Evolutionary conservation across 2,888 invertebrate genomes (phyloP), one percentile per base, ranked within the genome.

Genomic region (Rotaria magnacalcarata): DNA sequence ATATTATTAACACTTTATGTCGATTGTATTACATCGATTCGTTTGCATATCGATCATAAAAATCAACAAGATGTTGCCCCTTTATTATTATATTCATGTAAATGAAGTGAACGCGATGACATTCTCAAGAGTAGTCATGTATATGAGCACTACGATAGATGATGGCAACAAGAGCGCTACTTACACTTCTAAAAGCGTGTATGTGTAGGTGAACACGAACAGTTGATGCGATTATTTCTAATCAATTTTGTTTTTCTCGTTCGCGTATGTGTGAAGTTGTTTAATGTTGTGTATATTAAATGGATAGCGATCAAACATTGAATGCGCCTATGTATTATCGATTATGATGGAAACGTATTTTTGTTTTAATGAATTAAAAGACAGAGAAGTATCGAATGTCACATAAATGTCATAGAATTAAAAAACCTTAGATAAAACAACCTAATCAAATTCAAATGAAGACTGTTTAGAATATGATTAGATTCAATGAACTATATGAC

Each of bases 231-330:
- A 67, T 67, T 67, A 67, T 67, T 67, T 67, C 67, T 67, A 67
- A 67, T 67, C 34, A 67, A 67, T 67, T 34, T 67, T 34, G 19
- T 67, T 67, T 60, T 60, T 60, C n/a, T 27, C 58, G n/a, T 67
- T 67, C 67, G 67, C 34, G 67, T 67, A 67, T 41, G 34, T 67
- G 67, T 67, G 67, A 67, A 67, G 67, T 67, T 67, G 67, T 67
- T 67, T 67, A 67, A 67, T 67, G 67, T 67, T 67, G 67, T 67
- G 67, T 27, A 67, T 67, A 67, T 67, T 67, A 34, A 67, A 67
- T 67, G 67, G 34, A 67, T 67, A 67, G 67, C 67, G 34, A 67
- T 67, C 67, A 67, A 67, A 67, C 67, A 41, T 67, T 34, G 19
- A 34, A 67, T 34, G 19, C 19, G 19, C 14, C 2, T 34, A 34